Evolutionary conservation across 2,113 vertebrate species (phyloP), one percentile per base, ranked within the genome.

Genomic region (Ceyx melanurus): DNA sequence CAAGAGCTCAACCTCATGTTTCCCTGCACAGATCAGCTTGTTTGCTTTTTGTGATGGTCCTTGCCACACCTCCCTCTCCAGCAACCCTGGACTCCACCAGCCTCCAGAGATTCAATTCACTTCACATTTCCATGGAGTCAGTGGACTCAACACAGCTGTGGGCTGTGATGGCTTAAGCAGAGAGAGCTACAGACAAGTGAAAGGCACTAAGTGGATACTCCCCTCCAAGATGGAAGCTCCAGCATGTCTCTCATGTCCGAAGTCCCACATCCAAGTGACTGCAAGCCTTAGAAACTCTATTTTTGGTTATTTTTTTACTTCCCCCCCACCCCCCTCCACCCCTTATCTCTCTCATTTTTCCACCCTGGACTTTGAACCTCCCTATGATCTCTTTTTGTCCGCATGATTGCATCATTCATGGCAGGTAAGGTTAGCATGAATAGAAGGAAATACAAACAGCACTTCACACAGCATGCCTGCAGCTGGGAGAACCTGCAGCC

Each of bases 341-440:
- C 23, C 50, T 37, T 4, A 21, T 37, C 28, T 13, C 28, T 35
- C 51, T 76, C 15, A 22, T 66, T 88, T 95, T 77, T 58, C 28
- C 35, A 46, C 15, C 16, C 77, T 53, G 82, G 51, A 95, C 89
- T 96, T 95, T 67, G 87, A 95, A 50, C 33, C 42, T 87, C 42
- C 54, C 58, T 71, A 1, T 8, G 77, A 57, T 82, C 76, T 91
- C 65, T 51, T 73, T 64, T 80, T 42, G 85, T 90, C 53, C 2
- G 0, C 72, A 14, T 8, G 60, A 70, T 85, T 97, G 92, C 94
- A 92, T 91, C 94, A 92, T 46, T 72, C 53, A 4, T 4, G 60
- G 64, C 89, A 93, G 85, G 90, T 93, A 85, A 61, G 75, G 83
- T 81, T 83, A 90, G 61, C 92, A 82, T 3, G 67, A 92, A 95